These are phyloP conservation scores for Dromaius novaehollandiae DNA, from an alignment of 2,113 vertebrate genomes.

Conservation along the genomic window DNA sequence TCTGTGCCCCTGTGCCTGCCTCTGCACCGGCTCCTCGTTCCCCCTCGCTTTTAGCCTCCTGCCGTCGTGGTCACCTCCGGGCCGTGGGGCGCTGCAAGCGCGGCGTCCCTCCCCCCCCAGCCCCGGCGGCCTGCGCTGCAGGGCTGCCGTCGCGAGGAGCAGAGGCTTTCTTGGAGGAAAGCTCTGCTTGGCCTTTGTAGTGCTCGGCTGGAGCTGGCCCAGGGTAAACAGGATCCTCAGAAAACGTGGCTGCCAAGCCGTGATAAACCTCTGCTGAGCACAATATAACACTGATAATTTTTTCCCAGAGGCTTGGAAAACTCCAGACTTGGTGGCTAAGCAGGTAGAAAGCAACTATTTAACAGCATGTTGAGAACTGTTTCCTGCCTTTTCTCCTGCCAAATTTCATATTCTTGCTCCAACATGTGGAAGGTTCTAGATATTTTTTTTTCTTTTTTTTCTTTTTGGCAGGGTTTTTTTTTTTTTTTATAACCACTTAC, in stretches of 20 bases:
- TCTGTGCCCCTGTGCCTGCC: not conserved
- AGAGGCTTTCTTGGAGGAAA: not conserved
- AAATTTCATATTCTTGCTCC: not conserved
- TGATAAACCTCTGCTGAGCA: not conserved
- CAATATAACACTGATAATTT: not conserved
- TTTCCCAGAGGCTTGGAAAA: not conserved
- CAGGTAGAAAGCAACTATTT: not conserved
- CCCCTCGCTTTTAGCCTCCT: not conserved
- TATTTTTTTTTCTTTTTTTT: not conserved
- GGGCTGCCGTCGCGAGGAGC: not conserved
- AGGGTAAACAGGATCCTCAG: constrained; percentile 21
- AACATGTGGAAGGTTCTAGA: not conserved
- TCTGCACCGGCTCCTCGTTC: not conserved
- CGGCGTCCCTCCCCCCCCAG: not conserved
- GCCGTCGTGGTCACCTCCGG: not conserved
- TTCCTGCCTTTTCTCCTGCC: not conserved
- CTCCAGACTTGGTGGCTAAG: not conserved
- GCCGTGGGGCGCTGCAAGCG: not conserved
- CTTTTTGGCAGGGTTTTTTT: not conserved
- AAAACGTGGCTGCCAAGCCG: not conserved
- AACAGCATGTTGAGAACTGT: not conserved
- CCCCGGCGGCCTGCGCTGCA: not conserved
- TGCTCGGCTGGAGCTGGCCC: not conserved
- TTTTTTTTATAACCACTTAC: not conserved
- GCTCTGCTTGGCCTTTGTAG: not conserved